Evolutionary conservation across 2,888 invertebrate genomes (phyloP).

Genomic region (Heliconius cydno): DNA sequence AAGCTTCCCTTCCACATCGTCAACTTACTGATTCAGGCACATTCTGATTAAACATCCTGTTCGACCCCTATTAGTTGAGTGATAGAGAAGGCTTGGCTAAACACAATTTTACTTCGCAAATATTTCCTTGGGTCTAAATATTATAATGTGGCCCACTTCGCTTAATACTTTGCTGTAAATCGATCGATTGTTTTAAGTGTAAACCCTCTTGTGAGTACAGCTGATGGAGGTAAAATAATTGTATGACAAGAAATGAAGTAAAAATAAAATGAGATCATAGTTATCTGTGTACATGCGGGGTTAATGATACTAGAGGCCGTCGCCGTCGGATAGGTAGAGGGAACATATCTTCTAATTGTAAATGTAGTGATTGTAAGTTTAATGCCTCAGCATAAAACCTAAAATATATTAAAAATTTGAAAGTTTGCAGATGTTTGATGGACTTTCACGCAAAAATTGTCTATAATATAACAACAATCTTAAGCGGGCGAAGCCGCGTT

Average conservation of each 20-base stretch:
- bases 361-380: too few relatives aligned
- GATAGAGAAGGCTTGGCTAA: constrained; percentile 40
- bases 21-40: constrained; percentile 1
- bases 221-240: not conserved
- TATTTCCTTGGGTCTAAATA: constrained; percentile 52
- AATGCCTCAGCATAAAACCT: too few relatives aligned
- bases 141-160: constrained; percentile 46
- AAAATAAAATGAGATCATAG: not conserved
- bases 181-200: constrained; percentile 41
- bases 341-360: too few relatives aligned
- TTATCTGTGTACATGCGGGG: too few relatives aligned
- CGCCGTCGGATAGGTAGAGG: too few relatives aligned
- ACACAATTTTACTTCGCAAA: constrained; percentile 57
- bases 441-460: not conserved
- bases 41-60: constrained; percentile 6
- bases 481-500: not conserved
- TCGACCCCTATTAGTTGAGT: constrained; percentile 13
- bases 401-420: too few relatives aligned
- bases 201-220: constrained; percentile 25
- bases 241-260: not conserved
- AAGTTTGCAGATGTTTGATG: too few relatives aligned
- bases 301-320: too few relatives aligned
- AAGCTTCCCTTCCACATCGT: constrained; percentile 11
- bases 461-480: not conserved
- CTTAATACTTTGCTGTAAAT: constrained; percentile 44